A percentile compares a stretch with the other conserved stretches of the same genome.
These are phyloP conservation scores for Dendrophyllia cribrosa DNA, from an alignment of 64 coral and sea anemone species.

Conservation along the genomic window DNA sequence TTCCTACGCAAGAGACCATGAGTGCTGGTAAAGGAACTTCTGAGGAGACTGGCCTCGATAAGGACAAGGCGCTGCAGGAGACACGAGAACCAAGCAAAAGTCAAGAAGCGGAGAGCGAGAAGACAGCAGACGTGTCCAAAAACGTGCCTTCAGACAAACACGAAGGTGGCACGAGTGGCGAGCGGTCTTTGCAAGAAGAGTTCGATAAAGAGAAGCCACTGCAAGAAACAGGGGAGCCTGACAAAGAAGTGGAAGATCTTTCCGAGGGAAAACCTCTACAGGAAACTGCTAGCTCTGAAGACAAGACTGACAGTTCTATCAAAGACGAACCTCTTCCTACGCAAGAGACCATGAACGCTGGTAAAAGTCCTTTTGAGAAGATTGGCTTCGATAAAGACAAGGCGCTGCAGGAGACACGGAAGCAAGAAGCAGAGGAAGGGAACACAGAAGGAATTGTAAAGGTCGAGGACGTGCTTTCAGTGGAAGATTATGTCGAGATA, in stretches of 20 bases:
- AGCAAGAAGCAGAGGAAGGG: too few species aligned
- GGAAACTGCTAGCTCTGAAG: not conserved
- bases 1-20: conserved; percentile 2
- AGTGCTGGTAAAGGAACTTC: not conserved
- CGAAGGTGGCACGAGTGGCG: not conserved
- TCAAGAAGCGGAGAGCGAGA: too few species aligned
- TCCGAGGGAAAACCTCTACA: not conserved
- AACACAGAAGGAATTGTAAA: too few species aligned
- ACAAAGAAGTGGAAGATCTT: not conserved
- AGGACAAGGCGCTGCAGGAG: too few species aligned
- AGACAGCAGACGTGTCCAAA: too few species aligned
- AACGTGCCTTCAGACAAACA: too few species aligned
- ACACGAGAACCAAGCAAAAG: too few species aligned
- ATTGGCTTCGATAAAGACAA: not conserved
- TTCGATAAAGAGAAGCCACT: conserved; percentile 3
- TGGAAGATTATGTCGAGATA: not conserved
- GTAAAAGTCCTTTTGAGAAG: conserved; percentile 31
- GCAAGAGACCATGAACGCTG: conserved; percentile 2
- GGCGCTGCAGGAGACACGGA: too few species aligned
- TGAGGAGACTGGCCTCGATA: not conserved
- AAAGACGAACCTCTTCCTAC: not conserved
- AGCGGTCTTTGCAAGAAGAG: not conserved
- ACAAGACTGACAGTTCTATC: not conserved
- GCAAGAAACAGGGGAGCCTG: not conserved
- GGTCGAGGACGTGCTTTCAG: too few species aligned